These are phyloP conservation scores for Drosophila lacicola DNA, from an alignment of 2,888 invertebrate genomes.

Conservation along the genomic window DNA sequence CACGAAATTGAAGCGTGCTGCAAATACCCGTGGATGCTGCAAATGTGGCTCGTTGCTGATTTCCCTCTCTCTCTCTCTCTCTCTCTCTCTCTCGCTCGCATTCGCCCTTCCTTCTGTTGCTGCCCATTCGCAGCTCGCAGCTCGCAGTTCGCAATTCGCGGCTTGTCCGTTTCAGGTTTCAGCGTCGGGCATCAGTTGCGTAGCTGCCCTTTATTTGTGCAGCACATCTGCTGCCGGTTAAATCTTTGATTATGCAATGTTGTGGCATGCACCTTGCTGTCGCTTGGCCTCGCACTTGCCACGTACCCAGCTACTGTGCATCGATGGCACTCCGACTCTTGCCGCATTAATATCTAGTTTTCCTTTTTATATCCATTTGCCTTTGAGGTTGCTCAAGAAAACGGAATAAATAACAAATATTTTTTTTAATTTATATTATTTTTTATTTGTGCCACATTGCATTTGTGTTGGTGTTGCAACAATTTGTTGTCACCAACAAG, in stretches of 20 bases:
- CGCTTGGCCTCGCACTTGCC: neutral
- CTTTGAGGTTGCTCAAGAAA: no score
- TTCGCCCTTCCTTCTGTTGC: slow-evolving; percentile 12
- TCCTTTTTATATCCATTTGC: no score
- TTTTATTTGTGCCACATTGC: no score
- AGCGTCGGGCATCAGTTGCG: slow-evolving; percentile 5
- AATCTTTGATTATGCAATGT: slow-evolving; percentile 61
- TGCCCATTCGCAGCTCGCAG: slow-evolving; percentile 8
- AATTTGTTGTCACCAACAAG: no score
- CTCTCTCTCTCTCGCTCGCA: neutral
- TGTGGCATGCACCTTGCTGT: slow-evolving; percentile 48
- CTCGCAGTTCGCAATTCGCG: slow-evolving; percentile 8
- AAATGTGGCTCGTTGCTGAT: slow-evolving; percentile 27
- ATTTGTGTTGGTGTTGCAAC: no score
- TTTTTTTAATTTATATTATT: no score
- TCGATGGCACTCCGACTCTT: neutral
- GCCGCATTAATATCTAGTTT: neutral
- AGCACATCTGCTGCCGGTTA: slow-evolving; percentile 54
- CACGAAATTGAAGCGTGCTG: slow-evolving; percentile 53
- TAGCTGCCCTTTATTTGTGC: slow-evolving; percentile 45
- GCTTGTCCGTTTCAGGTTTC: slow-evolving; percentile 44
- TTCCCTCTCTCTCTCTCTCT: neutral
- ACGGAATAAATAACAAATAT: no score
- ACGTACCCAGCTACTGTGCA: neutral
- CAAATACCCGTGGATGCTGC: slow-evolving; percentile 48